Percentiles rank a stretch among this genome's conserved stretches.
These are phyloP conservation scores for Caretta caretta DNA, from an alignment of 2,113 vertebrate genomes.

Conservation along the genomic window DNA sequence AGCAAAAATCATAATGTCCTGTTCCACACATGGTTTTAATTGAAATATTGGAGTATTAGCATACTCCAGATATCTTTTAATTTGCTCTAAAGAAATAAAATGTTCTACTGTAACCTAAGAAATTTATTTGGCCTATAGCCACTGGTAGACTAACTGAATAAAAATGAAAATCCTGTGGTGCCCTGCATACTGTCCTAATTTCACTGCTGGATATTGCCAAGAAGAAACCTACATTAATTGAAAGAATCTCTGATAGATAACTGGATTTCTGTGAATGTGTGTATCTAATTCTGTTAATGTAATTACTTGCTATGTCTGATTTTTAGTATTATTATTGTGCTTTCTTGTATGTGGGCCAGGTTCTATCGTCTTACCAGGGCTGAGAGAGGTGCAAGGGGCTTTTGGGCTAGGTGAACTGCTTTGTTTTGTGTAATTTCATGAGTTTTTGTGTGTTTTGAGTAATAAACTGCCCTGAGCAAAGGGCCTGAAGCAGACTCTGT, in stretches of 20 bases:
- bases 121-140: not conserved
- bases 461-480: not conserved
- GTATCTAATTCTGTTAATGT: not conserved
- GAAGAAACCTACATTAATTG: accelerated
- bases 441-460: not conserved
- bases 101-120: not conserved
- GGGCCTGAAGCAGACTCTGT: not conserved
- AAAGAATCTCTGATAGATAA: not conserved
- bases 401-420: not conserved
- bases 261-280: not conserved
- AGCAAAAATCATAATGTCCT: not conserved
- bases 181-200: not conserved
- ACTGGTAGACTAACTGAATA: not conserved
- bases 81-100: not conserved
- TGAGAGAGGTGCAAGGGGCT: not conserved
- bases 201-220: not conserved
- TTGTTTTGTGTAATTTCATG: not conserved
- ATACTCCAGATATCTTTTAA: constrained; percentile 12
- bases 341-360: not conserved
- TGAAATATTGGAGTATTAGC: not conserved
- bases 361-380: not conserved
- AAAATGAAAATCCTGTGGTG: not conserved
- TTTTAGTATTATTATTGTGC: not conserved
- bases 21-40: not conserved
- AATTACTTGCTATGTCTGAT: not conserved